These are phyloP conservation scores for Scyliorhinus canicula DNA, from an alignment of 2,797 vertebrate genomes.

Conservation along the genomic window DNA sequence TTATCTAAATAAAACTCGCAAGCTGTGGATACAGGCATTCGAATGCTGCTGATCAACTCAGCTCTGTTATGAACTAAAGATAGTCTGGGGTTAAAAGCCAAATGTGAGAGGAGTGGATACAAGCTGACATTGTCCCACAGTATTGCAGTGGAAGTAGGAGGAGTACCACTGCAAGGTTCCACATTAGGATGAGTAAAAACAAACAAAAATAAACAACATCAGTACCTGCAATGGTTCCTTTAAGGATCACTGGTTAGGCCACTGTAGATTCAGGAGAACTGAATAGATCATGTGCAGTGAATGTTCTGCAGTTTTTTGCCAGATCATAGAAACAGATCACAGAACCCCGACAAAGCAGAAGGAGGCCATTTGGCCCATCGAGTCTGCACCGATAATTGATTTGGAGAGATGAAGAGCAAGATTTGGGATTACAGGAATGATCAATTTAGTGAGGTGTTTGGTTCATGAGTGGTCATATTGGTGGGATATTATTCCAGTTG, in stretches of 20 bases:
- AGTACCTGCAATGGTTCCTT: not conserved
- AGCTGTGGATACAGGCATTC: not conserved
- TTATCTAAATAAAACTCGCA: not conserved
- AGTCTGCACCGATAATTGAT: not conserved
- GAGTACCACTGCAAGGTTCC: too few relatives aligned
- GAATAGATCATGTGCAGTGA: not conserved
- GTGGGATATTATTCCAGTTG: not conserved
- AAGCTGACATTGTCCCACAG: not conserved
- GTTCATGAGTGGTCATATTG: not conserved
- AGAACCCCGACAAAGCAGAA: too few relatives aligned
- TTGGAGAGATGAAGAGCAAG: not conserved
- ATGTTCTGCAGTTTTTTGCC: not conserved
- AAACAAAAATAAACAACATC: not conserved
- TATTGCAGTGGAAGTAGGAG: not conserved
- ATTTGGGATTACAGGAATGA: not conserved
- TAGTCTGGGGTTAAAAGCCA: not conserved
- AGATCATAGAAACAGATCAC: too few relatives aligned
- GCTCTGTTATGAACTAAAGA: too few relatives aligned
- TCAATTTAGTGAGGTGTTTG: not conserved
- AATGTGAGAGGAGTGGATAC: not conserved
- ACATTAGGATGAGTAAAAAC: not conserved
- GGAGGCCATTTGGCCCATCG: too few relatives aligned
- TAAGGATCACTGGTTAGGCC: not conserved
- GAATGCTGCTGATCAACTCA: too few relatives aligned
- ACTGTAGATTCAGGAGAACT: not conserved